Conservation (phyloP, 1,140 invertebrate species). For the Drosophila seguyi region DNA sequence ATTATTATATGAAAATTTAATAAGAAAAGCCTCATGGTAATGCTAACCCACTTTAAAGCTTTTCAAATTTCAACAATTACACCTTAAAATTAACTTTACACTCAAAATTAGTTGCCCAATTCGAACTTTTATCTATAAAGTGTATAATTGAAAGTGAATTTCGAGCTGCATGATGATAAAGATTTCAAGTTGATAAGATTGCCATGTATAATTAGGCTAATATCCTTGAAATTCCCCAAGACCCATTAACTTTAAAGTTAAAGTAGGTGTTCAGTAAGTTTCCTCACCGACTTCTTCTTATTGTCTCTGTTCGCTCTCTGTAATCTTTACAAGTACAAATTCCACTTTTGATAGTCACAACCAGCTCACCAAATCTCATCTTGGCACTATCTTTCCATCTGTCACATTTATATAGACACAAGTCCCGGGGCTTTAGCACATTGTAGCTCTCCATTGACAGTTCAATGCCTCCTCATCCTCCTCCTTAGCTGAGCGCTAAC, state of each 20-base stretch:
- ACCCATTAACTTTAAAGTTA: background rate
- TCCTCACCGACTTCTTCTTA: background rate
- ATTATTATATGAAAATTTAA: too few species aligned
- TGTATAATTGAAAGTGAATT: background rate
- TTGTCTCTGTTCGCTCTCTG: conserved; percentile 5
- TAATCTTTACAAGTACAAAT: conserved; percentile 75
- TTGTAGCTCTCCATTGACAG: conserved; percentile 38
- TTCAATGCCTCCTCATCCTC: conserved; percentile 63
- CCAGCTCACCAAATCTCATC: background rate
- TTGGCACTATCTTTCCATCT: conserved; percentile 54
- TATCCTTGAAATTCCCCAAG: background rate
- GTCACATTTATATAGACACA: background rate
- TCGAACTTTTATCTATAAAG: background rate
- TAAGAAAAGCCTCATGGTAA: too few species aligned
- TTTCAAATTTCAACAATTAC: too few species aligned
- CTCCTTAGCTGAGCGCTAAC: background rate
- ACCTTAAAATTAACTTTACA: too few species aligned
- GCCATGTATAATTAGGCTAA: background rate
- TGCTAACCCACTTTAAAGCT: too few species aligned
- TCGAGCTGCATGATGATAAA: background rate
- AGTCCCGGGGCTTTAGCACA: conserved; percentile 21
- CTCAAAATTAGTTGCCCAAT: background rate
- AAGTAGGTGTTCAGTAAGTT: background rate
- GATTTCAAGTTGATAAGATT: conserved; percentile 15
- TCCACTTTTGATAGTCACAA: conserved; percentile 47